Evolutionary conservation across 1,140 invertebrate species (phyloP).

Genomic region (Drosophila insularis): DNA sequence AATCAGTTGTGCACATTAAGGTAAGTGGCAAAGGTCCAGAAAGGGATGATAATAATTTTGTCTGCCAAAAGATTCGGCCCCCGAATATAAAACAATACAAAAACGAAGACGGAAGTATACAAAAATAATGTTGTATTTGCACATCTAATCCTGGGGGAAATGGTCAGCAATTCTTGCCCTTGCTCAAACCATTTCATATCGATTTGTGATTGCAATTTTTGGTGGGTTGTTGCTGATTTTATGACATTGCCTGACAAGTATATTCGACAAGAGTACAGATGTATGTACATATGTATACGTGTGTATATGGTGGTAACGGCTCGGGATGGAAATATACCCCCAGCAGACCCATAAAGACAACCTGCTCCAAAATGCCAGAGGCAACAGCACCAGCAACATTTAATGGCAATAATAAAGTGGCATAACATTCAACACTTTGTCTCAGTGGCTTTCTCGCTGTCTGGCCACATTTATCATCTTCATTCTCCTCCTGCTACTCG

Average conservation of each 20-base stretch:
- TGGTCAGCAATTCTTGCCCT: neutral
- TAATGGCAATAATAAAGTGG: constrained; percentile 78
- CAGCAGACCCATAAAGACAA: constrained; percentile 66
- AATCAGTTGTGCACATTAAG: constrained; percentile 78
- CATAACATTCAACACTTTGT: constrained; percentile 78
- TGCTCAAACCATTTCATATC: neutral
- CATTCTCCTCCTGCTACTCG: constrained; percentile 13
- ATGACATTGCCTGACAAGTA: constrained; percentile 73
- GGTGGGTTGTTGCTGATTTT: constrained; percentile 34
- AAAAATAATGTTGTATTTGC: neutral
- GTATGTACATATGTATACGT: constrained; percentile 22
- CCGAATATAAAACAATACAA: constrained; percentile 21
- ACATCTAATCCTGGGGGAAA: constrained; percentile 1
- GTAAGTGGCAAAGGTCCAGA: constrained; percentile 59
- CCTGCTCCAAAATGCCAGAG: constrained; percentile 36
- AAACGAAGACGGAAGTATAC: neutral
- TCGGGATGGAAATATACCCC: constrained; percentile 21
- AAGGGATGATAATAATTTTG: constrained; percentile 23
- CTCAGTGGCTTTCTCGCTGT: constrained; percentile 66
- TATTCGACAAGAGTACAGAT: constrained; percentile 43
- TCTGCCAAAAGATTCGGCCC: constrained; percentile 13
- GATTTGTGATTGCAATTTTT: constrained; percentile 8
- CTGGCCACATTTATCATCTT: constrained; percentile 73
- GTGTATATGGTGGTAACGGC: neutral
- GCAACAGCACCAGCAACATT: constrained; percentile 28